These are phyloP conservation scores for Bombus picipes DNA, from an alignment of 1,140 invertebrate species.

Conservation along the genomic window DNA sequence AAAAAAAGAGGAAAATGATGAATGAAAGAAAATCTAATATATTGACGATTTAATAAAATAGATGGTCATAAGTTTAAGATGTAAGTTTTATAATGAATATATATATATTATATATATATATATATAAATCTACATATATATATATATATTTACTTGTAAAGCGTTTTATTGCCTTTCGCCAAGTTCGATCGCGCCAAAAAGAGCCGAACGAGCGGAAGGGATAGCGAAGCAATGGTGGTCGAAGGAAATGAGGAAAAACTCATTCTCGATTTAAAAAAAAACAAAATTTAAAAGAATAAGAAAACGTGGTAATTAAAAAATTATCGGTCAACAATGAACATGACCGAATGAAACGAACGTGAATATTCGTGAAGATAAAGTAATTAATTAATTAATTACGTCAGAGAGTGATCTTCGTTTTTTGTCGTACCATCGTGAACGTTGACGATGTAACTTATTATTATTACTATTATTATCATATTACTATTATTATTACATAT, in stretches of 20 bases:
- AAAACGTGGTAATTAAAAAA: conserved; percentile 29
- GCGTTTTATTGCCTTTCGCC: conserved; percentile 55
- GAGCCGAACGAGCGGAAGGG: conserved; percentile 55
- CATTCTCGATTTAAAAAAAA: conserved; percentile 25
- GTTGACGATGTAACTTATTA: conserved; percentile 29
- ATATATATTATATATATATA: conserved; percentile 30
- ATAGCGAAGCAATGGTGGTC: conserved; percentile 51
- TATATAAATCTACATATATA: neutral
- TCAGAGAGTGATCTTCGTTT: neutral
- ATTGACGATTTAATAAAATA: conserved; percentile 72
- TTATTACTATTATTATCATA: conserved; percentile 36
- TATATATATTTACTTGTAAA: conserved; percentile 55
- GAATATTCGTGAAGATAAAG: conserved; percentile 6
- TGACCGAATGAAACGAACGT: conserved; percentile 11
- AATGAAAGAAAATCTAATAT: conserved; percentile 77
- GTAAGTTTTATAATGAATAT: conserved; percentile 74
- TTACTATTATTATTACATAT: conserved; percentile 22
- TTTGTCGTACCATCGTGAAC: conserved; percentile 5
- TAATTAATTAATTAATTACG: conserved; percentile 5
- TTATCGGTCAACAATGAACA: conserved; percentile 34
- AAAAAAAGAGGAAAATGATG: conserved; percentile 42
- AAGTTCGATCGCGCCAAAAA: conserved; percentile 59
- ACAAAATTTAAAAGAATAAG: conserved; percentile 36
- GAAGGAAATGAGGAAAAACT: conserved; percentile 34
- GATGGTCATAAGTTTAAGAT: conserved; percentile 67